Conservation (phyloP, 35 echinoderm and acorn worm genomes). For the Ptychodera flava region DNA sequence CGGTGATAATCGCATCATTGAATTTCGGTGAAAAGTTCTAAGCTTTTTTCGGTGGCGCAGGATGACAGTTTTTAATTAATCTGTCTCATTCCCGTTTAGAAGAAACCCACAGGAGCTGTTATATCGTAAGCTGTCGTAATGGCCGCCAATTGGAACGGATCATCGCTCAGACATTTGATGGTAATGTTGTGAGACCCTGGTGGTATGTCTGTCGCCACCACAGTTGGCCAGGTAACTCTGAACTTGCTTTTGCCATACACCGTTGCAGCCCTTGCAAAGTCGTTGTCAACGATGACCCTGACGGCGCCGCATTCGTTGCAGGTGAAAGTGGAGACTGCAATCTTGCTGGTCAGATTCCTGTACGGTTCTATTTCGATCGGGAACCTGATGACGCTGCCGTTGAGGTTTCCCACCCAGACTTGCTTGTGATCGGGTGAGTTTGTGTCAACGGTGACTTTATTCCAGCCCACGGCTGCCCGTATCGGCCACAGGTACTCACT, state of each 20-base stretch:
- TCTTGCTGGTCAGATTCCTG: not conserved
- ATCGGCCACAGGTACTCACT: not conserved
- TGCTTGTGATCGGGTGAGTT: not conserved
- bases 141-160: not conserved
- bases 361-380: not conserved
- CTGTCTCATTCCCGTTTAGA: too few relatives aligned
- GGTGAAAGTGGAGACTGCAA: not conserved
- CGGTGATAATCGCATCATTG: too few relatives aligned
- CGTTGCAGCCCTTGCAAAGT: not conserved
- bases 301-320: not conserved
- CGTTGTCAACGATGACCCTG: not conserved
- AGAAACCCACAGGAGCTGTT: not conserved
- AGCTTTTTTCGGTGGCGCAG: too few relatives aligned
- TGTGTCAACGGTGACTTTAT: not conserved
- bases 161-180: not conserved
- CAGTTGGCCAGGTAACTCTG: not conserved
- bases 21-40: too few relatives aligned
- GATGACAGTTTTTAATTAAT: too few relatives aligned
- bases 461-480: not conserved
- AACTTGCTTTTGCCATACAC: not conserved
- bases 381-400: not conserved
- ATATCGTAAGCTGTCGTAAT: not conserved
- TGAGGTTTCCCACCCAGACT: not conserved
- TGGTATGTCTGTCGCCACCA: not conserved
- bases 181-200: not conserved